Evolutionary conservation across 2,888 invertebrate genomes (phyloP).

Genomic region (Brachypalpus laphriformis): DNA sequence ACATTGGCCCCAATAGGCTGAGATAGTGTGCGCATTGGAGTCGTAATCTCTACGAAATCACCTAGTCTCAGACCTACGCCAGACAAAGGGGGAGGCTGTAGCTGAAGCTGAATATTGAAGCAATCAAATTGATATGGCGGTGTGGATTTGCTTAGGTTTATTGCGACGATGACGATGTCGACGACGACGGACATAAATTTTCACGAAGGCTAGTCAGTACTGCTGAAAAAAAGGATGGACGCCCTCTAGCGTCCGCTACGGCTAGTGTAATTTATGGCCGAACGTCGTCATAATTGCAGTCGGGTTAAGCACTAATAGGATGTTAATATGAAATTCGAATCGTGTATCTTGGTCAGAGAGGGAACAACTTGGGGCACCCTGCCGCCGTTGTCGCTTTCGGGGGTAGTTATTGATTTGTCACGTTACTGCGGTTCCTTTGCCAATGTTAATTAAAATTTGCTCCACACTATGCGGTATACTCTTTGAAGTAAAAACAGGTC

Average conservation of each 20-base stretch:
- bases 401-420: constrained; percentile 13
- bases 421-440: background rate
- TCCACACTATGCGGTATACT: background rate
- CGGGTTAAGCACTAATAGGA: constrained; percentile 70
- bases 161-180: constrained; percentile 61
- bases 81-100: constrained; percentile 6
- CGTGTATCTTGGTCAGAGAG: constrained; percentile 41
- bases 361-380: background rate
- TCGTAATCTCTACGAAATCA: constrained; percentile 28
- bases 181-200: constrained; percentile 56
- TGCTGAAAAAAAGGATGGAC: constrained; percentile 43
- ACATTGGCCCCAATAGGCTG: constrained; percentile 49
- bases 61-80: constrained; percentile 12
- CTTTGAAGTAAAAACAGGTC: background rate
- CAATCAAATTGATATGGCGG: constrained; percentile 65
- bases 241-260: constrained; percentile 63
- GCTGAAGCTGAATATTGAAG: constrained; percentile 27
- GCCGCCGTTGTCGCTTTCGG: constrained; percentile 7
- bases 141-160: constrained; percentile 49
- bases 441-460: background rate
- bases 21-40: constrained; percentile 12
- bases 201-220: constrained; percentile 6
- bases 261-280: constrained; percentile 60
- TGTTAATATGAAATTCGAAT: constrained; percentile 61
- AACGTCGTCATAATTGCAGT: constrained; percentile 70